Percentiles rank a stretch among this genome's conserved stretches.
Conservation (phyloP, 2,797 vertebrate species). For the Loris lydekkerianus region DNA sequence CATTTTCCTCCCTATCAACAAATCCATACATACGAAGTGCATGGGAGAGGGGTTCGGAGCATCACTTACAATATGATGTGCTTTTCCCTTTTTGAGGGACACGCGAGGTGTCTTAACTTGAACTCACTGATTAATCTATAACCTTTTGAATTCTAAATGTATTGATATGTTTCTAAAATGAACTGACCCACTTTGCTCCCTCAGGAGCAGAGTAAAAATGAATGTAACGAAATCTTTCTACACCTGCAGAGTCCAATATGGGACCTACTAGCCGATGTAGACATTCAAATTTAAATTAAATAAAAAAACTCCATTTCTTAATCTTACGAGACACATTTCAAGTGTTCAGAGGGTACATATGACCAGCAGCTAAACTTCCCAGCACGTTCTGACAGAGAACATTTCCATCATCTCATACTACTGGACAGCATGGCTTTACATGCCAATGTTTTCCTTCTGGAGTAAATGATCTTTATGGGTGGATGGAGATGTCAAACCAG, state of each 20-base stretch:
- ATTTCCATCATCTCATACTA: neutral
- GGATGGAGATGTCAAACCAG: neutral
- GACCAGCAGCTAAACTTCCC: neutral
- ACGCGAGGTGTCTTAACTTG: neutral
- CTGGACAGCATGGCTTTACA: neutral
- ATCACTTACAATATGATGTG: neutral
- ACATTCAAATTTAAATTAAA: conserved; percentile 16
- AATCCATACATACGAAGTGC: neutral
- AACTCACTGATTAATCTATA: neutral
- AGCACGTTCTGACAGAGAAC: neutral
- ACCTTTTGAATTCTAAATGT: neutral
- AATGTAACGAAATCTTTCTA: neutral
- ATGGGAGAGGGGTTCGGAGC: neutral
- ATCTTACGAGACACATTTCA: neutral
- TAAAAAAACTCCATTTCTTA: neutral
- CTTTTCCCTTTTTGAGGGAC: neutral
- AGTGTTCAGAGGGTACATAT: neutral
- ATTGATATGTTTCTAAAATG: neutral
- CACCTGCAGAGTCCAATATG: neutral
- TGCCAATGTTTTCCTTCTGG: neutral
- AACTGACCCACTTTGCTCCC: neutral
- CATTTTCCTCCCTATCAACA: neutral
- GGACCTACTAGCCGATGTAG: neutral
- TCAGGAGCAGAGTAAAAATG: neutral
- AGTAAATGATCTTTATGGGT: neutral